Conservation (phyloP, 2,113 vertebrate species). For the Caloenas nicobarica region DNA sequence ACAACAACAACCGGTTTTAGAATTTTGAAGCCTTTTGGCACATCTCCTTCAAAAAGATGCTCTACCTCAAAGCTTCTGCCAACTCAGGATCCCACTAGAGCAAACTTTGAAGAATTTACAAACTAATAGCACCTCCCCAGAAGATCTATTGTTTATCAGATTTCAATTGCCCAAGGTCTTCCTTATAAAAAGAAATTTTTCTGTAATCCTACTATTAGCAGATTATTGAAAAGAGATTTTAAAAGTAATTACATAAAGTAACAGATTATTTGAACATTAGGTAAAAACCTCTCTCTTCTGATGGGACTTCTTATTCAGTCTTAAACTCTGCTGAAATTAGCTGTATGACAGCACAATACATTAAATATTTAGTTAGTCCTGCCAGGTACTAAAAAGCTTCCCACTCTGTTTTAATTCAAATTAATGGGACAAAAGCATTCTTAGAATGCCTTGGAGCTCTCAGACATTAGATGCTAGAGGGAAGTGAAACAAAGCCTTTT, state of each 20-base stretch:
- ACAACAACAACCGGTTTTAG: not conserved
- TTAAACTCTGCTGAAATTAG: not conserved
- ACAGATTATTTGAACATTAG: not conserved
- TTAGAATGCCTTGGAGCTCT: not conserved
- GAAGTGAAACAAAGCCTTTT: not conserved
- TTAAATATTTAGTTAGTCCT: not conserved
- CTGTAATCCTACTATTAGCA: not conserved
- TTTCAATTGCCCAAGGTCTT: not conserved
- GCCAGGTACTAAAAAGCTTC: not conserved
- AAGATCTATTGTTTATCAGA: not conserved
- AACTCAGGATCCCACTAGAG: not conserved
- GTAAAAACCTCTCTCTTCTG: not conserved
- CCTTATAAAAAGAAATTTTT: not conserved
- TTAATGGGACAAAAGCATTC: not conserved
- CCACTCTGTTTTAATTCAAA: not conserved
- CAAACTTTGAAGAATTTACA: not conserved
- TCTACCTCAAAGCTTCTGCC: not conserved
- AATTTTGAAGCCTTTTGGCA: not conserved
- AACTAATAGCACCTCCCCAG: not conserved
- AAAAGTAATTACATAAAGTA: not conserved
- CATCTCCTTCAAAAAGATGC: not conserved
- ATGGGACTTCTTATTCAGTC: not conserved
- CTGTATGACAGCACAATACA: not conserved
- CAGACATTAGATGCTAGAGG: not conserved
- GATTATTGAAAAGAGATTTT: not conserved